Evolutionary conservation across 2,888 invertebrate species (phyloP).

Genomic region (Stomorhina lunata): DNA sequence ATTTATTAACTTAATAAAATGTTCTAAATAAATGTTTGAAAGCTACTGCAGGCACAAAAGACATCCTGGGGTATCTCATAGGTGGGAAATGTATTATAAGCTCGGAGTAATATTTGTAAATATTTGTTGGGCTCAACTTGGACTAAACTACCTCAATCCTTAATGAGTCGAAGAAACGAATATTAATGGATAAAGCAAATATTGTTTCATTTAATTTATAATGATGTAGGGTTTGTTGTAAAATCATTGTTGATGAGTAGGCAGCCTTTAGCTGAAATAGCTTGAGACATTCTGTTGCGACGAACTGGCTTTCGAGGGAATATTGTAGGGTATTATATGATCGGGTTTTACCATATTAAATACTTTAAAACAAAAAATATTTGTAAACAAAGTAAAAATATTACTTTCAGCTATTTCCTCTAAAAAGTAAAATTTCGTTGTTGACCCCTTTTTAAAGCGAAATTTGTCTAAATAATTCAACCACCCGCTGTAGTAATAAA

Average conservation of each 20-base stretch:
- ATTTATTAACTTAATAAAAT: slow-evolving; percentile 64
- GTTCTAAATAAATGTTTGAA: neutral
- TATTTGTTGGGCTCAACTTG: no score
- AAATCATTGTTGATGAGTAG: no score
- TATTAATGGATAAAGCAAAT: no score
- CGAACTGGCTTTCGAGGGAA: neutral
- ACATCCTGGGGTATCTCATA: no score
- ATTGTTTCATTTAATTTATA: no score
- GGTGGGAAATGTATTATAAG: no score
- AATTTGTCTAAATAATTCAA: slow-evolving; percentile 30
- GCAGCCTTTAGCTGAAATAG: no score
- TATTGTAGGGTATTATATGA: neutral
- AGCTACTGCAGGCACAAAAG: neutral
- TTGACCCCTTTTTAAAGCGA: neutral
- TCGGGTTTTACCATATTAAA: neutral
- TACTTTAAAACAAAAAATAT: neutral
- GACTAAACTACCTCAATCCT: no score
- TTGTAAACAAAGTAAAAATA: neutral
- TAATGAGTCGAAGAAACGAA: no score
- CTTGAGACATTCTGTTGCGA: neutral
- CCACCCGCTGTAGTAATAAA: slow-evolving; percentile 39
- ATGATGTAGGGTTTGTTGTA: no score
- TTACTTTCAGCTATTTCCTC: neutral
- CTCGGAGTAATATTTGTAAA: no score
- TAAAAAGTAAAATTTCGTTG: neutral